A percentile compares a stretch with the other conserved stretches of the same genome.
Conservation (phyloP, 2,888 invertebrate species). For the Muscina levida region DNA sequence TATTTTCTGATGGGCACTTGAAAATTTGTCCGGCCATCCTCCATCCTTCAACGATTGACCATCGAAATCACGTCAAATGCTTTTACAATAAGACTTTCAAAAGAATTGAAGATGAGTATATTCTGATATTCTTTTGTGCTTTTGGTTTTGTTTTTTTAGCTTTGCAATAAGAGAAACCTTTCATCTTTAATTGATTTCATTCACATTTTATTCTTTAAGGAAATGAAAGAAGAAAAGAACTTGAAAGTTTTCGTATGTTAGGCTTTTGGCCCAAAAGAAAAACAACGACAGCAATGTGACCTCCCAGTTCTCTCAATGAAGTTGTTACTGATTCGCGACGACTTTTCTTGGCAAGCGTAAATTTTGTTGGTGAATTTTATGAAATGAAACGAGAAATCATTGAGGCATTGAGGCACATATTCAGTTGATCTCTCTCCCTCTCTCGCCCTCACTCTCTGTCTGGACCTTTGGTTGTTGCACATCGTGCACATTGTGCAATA, state of each 20-base stretch:
- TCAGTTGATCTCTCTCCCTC: slow-evolving; percentile 45
- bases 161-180: slow-evolving; percentile 18
- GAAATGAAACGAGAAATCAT: slow-evolving; percentile 15
- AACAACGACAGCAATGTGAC: too few species aligned
- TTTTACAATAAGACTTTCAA: slow-evolving; percentile 20
- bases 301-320: too few species aligned
- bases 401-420: slow-evolving; percentile 46
- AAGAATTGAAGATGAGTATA: not conserved
- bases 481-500: not conserved
- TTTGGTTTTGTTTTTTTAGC: not conserved
- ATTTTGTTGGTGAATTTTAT: too few species aligned
- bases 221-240: slow-evolving; percentile 7
- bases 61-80: slow-evolving; percentile 26
- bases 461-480: not conserved
- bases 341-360: too few species aligned
- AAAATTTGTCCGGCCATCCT: slow-evolving; percentile 7
- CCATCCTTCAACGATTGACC: not conserved
- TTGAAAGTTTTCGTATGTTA: slow-evolving; percentile 14
- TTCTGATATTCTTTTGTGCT: not conserved
- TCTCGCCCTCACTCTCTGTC: too few species aligned
- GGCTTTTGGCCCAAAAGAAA: not conserved
- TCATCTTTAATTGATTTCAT: slow-evolving; percentile 29
- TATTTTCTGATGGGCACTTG: slow-evolving; percentile 20
- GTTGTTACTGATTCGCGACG: too few species aligned
- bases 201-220: not conserved